Evolutionary conservation across 2,797 vertebrate species (phyloP).

Genomic region (Anguilla obscura): DNA sequence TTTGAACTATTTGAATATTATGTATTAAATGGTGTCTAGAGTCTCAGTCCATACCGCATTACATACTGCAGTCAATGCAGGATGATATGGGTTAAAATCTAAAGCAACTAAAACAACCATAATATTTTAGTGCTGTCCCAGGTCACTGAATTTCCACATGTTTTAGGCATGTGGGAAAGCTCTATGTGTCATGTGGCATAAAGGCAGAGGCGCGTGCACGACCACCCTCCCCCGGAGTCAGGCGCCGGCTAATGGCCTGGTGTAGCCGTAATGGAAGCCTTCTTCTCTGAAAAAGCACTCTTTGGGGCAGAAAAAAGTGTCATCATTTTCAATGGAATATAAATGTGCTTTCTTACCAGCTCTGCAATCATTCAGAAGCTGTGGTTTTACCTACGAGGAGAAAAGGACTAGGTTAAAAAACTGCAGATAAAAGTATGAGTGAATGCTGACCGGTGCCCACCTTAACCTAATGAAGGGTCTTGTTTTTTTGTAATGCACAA

Average conservation of each 20-base stretch:
- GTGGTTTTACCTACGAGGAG: neutral
- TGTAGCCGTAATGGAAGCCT: neutral
- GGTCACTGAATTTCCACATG: neutral
- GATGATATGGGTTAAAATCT: neutral
- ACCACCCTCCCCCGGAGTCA: neutral
- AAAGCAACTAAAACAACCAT: neutral
- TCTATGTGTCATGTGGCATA: constrained; percentile 15
- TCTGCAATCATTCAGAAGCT: neutral
- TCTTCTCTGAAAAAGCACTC: constrained; percentile 9
- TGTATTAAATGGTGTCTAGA: neutral
- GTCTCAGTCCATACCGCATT: neutral
- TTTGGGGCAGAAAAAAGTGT: constrained; percentile 11
- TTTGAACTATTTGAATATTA: neutral
- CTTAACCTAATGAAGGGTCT: neutral
- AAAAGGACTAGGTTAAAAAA: neutral
- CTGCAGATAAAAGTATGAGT: neutral
- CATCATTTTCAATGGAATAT: constrained; percentile 15
- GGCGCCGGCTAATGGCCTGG: neutral
- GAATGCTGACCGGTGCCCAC: neutral
- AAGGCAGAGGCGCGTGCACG: neutral
- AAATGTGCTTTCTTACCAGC: constrained; percentile 1
- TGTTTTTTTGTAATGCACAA: neutral
- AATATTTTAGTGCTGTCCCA: neutral
- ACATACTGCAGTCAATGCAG: neutral
- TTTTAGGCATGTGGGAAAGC: neutral